Conservation (phyloP, 2,113 vertebrate species). For the Pachypanchax playfairii region DNA sequence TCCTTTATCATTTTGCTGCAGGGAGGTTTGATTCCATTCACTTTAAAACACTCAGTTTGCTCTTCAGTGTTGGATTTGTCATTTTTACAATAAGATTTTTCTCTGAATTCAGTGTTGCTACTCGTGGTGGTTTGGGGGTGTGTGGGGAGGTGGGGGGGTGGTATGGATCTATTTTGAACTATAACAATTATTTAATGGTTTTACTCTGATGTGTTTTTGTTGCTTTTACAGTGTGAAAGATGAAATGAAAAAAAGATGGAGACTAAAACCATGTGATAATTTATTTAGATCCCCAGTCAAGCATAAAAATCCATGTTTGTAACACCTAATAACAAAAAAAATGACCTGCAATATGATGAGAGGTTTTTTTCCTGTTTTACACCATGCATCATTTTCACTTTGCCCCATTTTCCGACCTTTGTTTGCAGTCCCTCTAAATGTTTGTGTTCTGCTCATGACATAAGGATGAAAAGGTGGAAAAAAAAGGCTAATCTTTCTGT, state of each 20-base stretch:
- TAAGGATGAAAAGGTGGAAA: slow-evolving; percentile 55
- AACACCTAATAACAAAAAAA: slow-evolving; percentile 56
- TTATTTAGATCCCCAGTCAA: slow-evolving; percentile 82
- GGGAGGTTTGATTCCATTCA: slow-evolving; percentile 51
- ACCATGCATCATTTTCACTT: slow-evolving; percentile 37
- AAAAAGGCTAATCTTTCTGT: slow-evolving; percentile 70
- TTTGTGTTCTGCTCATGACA: slow-evolving; percentile 52
- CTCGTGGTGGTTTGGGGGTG: too few relatives aligned
- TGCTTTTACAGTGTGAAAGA: too few relatives aligned
- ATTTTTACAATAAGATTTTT: slow-evolving; percentile 14
- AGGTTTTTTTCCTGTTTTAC: slow-evolving; percentile 61
- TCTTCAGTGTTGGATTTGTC: slow-evolving; percentile 52
- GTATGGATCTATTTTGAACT: too few relatives aligned
- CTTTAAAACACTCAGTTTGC: slow-evolving; percentile 61
- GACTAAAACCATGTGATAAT: slow-evolving; percentile 75
- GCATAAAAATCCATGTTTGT: slow-evolving; percentile 79
- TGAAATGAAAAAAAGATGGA: slow-evolving; percentile 64
- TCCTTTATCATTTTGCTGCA: slow-evolving; percentile 67
- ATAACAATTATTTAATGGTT: slow-evolving; percentile 56
- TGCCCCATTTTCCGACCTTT: slow-evolving; percentile 19
- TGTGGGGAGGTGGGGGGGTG: too few relatives aligned
- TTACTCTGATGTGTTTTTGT: slow-evolving; percentile 63
- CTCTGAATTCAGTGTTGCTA: too few relatives aligned
- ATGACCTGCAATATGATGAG: slow-evolving; percentile 63
- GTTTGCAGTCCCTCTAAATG: slow-evolving; percentile 32